A percentile compares a stretch with the other conserved stretches of the same genome.
These are phyloP conservation scores for Odontesthes bonariensis DNA, from an alignment of 2,113 vertebrate genomes.

Conservation along the genomic window DNA sequence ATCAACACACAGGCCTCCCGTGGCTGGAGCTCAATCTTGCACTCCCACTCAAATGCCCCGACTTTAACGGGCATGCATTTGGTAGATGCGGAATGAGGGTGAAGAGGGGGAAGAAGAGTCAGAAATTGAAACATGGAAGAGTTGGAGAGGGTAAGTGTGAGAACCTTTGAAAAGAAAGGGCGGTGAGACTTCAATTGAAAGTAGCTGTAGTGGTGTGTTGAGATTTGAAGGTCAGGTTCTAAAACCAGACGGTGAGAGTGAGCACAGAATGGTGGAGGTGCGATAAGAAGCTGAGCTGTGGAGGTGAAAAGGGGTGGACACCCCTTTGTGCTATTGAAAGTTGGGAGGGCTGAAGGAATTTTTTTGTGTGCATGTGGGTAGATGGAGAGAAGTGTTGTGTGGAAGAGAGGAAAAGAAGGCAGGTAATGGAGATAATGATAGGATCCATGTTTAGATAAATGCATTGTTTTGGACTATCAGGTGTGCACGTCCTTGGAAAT, in stretches of 20 bases:
- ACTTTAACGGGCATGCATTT: conserved; percentile 43
- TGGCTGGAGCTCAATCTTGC: conserved; percentile 41
- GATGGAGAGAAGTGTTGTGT: conserved; percentile 2
- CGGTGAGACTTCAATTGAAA: conserved; percentile 7
- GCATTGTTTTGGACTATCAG: too few relatives aligned
- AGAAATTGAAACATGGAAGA: conserved; percentile 14
- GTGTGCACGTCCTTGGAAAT: too few relatives aligned
- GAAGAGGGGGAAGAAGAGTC: neutral
- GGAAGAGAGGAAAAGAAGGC: neutral
- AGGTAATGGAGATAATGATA: conserved; percentile 15
- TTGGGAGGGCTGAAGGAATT: neutral
- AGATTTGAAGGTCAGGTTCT: conserved; percentile 50
- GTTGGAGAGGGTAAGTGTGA: neutral
- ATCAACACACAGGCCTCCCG: conserved; percentile 51
- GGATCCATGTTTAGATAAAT: conserved; percentile 1
- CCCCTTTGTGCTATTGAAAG: conserved; percentile 32
- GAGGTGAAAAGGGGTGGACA: conserved; percentile 31
- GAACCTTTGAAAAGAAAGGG: neutral
- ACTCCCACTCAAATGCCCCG: conserved; percentile 29
- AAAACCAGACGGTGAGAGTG: conserved; percentile 31
- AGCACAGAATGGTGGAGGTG: conserved; percentile 24
- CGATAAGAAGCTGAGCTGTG: conserved; percentile 57
- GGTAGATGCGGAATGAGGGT: neutral
- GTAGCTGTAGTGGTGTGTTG: conserved; percentile 31
- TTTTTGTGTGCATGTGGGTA: neutral